Percentiles rank a stretch among this genome's conserved stretches.
Evolutionary conservation across 2,888 invertebrate genomes (phyloP).

Genomic region (Clitarchus hookeri): DNA sequence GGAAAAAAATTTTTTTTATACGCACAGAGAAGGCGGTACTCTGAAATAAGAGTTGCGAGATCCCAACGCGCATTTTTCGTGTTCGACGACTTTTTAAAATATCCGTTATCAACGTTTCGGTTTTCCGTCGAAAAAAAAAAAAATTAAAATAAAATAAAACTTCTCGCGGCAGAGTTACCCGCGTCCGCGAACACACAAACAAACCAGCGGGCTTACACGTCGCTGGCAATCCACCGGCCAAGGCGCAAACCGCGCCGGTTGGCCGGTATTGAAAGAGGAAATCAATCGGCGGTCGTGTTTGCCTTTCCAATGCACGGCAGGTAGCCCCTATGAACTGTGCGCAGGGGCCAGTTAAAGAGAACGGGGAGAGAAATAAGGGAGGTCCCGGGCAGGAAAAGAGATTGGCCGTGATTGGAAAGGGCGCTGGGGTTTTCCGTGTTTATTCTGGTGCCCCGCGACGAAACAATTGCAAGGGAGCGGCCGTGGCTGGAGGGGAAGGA

Average conservation of each 20-base stretch:
- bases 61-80: neutral
- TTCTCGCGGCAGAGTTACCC: neutral
- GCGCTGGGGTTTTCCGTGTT: neutral
- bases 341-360: neutral
- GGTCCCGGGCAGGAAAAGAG: neutral
- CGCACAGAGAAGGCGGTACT: no score
- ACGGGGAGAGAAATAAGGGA: neutral
- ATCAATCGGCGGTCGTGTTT: slow-evolving; percentile 1
- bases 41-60: neutral
- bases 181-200: neutral
- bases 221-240: neutral
- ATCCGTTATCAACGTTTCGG: neutral
- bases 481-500: neutral
- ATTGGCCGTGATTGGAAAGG: neutral
- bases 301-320: slow-evolving; percentile 8
- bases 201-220: neutral
- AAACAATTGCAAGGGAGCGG: neutral
- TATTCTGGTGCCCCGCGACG: neutral
- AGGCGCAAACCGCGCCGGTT: neutral
- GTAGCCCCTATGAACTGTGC: neutral
- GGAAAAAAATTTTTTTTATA: no score
- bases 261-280: slow-evolving; percentile 4
- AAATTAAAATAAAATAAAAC: neutral
- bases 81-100: neutral
- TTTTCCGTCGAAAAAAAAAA: neutral